A percentile compares a stretch with the other conserved stretches of the same genome.
phyloP scores from a whole-genome alignment of 2,797 vertebrate genomes.

The Cuniculus paca region DNA sequence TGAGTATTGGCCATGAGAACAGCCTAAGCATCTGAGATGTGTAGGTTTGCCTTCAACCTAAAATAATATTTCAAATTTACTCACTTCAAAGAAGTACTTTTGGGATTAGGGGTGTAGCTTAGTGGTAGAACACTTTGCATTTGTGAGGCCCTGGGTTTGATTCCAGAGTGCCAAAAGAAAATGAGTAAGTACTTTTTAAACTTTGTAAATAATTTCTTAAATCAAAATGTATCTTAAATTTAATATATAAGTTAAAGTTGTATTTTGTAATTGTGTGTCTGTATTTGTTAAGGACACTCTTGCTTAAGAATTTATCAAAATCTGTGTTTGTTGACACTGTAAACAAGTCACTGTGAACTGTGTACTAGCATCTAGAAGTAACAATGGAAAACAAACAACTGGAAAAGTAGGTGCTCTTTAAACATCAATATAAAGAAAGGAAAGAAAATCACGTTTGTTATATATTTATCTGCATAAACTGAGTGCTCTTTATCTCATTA shows the following conservation, averaged over 20 bases:
- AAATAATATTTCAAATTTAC: slow-evolving; percentile 37
- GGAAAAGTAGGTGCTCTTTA: not conserved
- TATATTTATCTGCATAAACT: slow-evolving; percentile 32
- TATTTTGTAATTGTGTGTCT: not conserved
- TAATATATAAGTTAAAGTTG: not conserved
- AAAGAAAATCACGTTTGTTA: slow-evolving; percentile 48
- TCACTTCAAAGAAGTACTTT: slow-evolving; percentile 42
- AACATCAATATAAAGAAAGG: not conserved
- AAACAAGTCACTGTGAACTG: slow-evolving; percentile 39
- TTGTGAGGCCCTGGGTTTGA: not conserved
- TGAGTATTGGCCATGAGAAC: not conserved
- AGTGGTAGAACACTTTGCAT: not conserved
- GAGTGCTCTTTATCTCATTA: slow-evolving; percentile 47
- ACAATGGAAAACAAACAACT: not conserved
- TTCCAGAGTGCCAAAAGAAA: not conserved
- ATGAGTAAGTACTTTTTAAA: not conserved
- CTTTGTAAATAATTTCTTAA: slow-evolving; percentile 57
- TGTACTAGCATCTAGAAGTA: slow-evolving; percentile 20
- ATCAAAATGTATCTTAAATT: slow-evolving; percentile 54
- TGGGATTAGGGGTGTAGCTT: not conserved
- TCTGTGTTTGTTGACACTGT: slow-evolving; percentile 36
- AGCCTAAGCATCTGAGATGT: slow-evolving; percentile 10
- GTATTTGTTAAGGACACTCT: not conserved
- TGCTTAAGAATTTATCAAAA: slow-evolving; percentile 39
- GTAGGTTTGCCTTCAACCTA: not conserved